Percentiles rank a stretch among this genome's conserved stretches.
phyloP scores from a whole-genome alignment of 2,888 invertebrate species.

The Allacma fusca region DNA sequence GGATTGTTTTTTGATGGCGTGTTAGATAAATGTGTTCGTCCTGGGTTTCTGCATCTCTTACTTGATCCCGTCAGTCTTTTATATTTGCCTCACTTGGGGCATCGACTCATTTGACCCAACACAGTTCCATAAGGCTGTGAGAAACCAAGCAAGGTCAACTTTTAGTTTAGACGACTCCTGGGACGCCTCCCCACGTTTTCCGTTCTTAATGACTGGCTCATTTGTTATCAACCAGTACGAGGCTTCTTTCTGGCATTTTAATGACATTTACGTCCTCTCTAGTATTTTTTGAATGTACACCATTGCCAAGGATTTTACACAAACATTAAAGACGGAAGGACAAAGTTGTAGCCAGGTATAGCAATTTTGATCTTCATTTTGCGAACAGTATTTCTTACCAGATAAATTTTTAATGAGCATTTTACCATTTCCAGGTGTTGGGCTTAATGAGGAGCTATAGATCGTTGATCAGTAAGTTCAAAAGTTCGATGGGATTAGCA shows the following conservation, averaged over 20 bases:
- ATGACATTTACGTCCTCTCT: constrained; percentile 30
- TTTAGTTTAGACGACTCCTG: constrained; percentile 18
- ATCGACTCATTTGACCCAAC: constrained; percentile 11
- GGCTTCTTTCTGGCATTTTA: constrained; percentile 34
- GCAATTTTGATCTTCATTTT: background rate
- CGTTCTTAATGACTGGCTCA: background rate
- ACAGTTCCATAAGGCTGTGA: constrained; percentile 7
- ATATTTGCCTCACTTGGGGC: constrained; percentile 35
- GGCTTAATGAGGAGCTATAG: background rate
- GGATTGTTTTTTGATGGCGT: background rate
- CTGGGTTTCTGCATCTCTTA: constrained; percentile 10
- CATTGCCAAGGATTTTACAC: constrained; percentile 6
- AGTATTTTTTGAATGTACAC: constrained; percentile 31
- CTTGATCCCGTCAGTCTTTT: constrained; percentile 29
- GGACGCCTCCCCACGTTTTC: background rate
- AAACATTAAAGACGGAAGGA: background rate
- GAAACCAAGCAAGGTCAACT: constrained; percentile 18
- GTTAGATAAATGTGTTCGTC: background rate
- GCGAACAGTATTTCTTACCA: background rate
- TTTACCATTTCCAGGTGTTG: background rate
- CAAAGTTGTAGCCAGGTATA: background rate
- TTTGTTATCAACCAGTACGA: constrained; percentile 26
- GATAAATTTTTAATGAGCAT: background rate
- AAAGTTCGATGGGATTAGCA: constrained; percentile 8
- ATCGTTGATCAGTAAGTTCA: background rate